These are phyloP conservation scores for Erannis defoliaria DNA, from an alignment of 2,888 invertebrate species.

Conservation along the genomic window DNA sequence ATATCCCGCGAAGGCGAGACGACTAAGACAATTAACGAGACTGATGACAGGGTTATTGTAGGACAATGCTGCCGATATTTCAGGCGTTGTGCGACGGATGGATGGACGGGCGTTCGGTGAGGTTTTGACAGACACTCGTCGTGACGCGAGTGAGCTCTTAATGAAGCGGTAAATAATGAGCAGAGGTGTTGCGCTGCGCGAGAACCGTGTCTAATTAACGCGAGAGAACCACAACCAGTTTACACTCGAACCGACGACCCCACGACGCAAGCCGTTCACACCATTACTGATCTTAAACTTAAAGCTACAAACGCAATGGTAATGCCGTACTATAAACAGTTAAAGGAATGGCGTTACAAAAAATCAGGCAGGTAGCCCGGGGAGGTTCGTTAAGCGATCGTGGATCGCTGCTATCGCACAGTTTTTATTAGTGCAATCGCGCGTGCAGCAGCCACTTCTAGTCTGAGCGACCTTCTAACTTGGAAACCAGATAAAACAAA, in stretches of 20 bases:
- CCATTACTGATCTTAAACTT: slow-evolving; percentile 57
- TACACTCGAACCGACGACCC: slow-evolving; percentile 57
- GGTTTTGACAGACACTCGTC: slow-evolving; percentile 81
- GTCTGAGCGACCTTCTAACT: slow-evolving; percentile 82
- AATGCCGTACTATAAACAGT: slow-evolving; percentile 55
- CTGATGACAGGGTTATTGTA: slow-evolving; percentile 82
- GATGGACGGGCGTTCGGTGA: slow-evolving; percentile 72
- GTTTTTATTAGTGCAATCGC: slow-evolving; percentile 77
- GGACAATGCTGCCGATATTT: slow-evolving; percentile 81
- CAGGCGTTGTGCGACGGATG: slow-evolving; percentile 60
- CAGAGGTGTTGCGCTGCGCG: slow-evolving; percentile 76
- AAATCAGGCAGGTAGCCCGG: slow-evolving; percentile 63
- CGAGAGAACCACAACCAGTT: slow-evolving; percentile 66
- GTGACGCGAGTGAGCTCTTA: slow-evolving; percentile 81
- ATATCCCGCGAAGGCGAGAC: slow-evolving; percentile 62
- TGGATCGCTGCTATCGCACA: slow-evolving; percentile 63
- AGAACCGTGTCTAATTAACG: slow-evolving; percentile 82
- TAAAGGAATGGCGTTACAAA: slow-evolving; percentile 55
- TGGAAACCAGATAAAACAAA: slow-evolving; percentile 81
- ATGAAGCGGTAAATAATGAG: slow-evolving; percentile 86
- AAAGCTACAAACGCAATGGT: slow-evolving; percentile 58
- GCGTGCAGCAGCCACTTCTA: slow-evolving; percentile 79
- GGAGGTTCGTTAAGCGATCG: slow-evolving; percentile 68
- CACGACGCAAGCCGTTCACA: slow-evolving; percentile 59
- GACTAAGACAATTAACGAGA: slow-evolving; percentile 78